Evolutionary conservation across 2,113 vertebrate species (phyloP), one percentile per base, ranked within the genome.

Genomic region (Oncorhynchus masou): DNA sequence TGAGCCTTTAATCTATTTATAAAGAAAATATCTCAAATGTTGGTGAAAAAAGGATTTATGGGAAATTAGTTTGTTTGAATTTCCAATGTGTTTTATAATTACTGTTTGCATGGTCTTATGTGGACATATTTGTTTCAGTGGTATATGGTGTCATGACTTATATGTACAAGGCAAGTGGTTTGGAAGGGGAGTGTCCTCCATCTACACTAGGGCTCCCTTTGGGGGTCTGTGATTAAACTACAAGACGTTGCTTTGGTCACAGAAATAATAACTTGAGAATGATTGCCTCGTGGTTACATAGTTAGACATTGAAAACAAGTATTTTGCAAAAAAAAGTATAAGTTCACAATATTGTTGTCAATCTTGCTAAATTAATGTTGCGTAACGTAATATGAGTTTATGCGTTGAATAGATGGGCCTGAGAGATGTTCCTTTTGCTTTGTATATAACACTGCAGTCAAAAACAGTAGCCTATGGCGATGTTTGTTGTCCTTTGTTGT

Each of bases 81-180:
- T 90, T 77, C 85, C 83, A 85, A 82, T 89, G 86, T 83, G 51
- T 91, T 92, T 92, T 91, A 87, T 91, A 90, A 88, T 85, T 87
- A 85, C 86, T 91, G 91, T 94, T 91, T 94, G 93, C 93, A 93
- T 94, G 93, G 88, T 92, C 85, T 79, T 86, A 71, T 83, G 92
- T 93, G 87, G 88, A 87, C 85, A 91, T 92, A 91, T 88, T 91
- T 88, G 91, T 93, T 93, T 88, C 74, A 84, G 86, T 90, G 85
- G 84, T 90, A 92, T 91, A 88, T 91, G 79, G 88, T 90, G 85
- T 80, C 85, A 86, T 77, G 81, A 90, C 79, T 87, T 87, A 62
- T 71, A 81, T 45, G 88, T 92, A 87, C 83, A 83, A 85, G 81
- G 85, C 74, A 80, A 76, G 71, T 74, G 60, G 77, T 2, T 49